Evolutionary conservation across 2,888 invertebrate species (phyloP).

Genomic region (Aromia moschata): DNA sequence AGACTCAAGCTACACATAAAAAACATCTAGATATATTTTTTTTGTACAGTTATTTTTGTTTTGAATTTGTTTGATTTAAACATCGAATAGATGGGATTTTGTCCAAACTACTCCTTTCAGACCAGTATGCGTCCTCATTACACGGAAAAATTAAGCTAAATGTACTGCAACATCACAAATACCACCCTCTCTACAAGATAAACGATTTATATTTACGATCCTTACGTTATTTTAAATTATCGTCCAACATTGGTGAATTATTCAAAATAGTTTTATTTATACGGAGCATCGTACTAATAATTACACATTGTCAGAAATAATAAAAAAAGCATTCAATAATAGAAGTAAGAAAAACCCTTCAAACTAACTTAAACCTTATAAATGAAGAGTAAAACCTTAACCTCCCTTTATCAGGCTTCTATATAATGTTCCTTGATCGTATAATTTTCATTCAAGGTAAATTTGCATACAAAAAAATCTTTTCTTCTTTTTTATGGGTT

Average conservation of each 20-base stretch:
- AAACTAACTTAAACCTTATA: conserved; percentile 6
- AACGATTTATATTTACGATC: neutral
- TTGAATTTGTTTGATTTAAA: conserved; percentile 34
- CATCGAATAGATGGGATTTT: conserved; percentile 34
- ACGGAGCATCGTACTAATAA: conserved; percentile 1
- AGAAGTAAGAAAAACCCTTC: conserved; percentile 16
- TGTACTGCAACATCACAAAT: neutral
- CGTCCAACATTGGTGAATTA: conserved; percentile 2
- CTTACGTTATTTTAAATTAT: neutral
- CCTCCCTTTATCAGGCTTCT: conserved; percentile 19
- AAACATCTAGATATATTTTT: conserved; percentile 53
- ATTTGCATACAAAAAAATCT: too few relatives aligned
- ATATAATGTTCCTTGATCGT: too few relatives aligned
- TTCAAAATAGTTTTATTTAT: conserved; percentile 7
- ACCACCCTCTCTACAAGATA: conserved; percentile 19
- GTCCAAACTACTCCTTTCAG: conserved; percentile 14
- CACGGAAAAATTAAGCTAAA: conserved; percentile 6
- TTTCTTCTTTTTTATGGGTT: too few relatives aligned
- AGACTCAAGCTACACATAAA: conserved; percentile 60
- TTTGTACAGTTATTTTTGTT: conserved; percentile 42
- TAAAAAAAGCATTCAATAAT: neutral
- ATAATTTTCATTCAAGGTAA: too few relatives aligned
- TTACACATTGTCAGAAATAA: conserved; percentile 6
- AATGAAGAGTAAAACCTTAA: conserved; percentile 27
- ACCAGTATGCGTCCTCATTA: conserved; percentile 13